Base-by-base conservation (phyloP, 2,888 invertebrate species). In the Erebia ligea region DNA sequence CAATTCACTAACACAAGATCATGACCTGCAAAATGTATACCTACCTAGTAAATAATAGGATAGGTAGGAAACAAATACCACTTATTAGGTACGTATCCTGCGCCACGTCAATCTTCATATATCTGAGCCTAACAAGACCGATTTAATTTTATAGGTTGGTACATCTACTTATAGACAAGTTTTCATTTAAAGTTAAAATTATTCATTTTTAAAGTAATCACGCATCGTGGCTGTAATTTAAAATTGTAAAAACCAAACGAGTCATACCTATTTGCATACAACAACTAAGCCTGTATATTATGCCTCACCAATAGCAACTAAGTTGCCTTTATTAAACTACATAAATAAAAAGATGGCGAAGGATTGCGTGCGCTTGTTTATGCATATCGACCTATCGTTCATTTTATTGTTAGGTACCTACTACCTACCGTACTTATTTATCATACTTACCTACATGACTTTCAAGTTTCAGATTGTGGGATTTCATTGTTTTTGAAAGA, bases 321-420 rank as follows among this genome's bases (percentile, higher is more conserved):
- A 54, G 71, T 71, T 71, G 76, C 75, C 69, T 9, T 65, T n/a
- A 61, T 25, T 67, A 65, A 72, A 72, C 69, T 71, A 68, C 69
- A 52, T 68, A 68, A 58, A 34, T 2, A 68, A 68, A 71, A 72
- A 70, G 62, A 57, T 52, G 63, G 42, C n/a, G 11, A 59, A 25
- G 54, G 48, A 59, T 71, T 75, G 69, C 67, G 68, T 72, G 61
- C 19, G 42, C 58, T 48, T 63, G 57, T 65, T 69, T 69, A 69
- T 59, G 40, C 40, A 64, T 72, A 48, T 13, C 45, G 3, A 11
- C 13, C 45, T n/a, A 17, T 48, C 54, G 68, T 68, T 71, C 69
- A 72, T 73, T 70, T 69, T 50, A 56, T 59, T n/a, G 5, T n/a
- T 17, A 58, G 19, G 17, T 54, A 19, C 9, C 19, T 21, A 19